phyloP scores from a whole-genome alignment of 2,113 vertebrate genomes.

The Engraulis encrasicolus region DNA sequence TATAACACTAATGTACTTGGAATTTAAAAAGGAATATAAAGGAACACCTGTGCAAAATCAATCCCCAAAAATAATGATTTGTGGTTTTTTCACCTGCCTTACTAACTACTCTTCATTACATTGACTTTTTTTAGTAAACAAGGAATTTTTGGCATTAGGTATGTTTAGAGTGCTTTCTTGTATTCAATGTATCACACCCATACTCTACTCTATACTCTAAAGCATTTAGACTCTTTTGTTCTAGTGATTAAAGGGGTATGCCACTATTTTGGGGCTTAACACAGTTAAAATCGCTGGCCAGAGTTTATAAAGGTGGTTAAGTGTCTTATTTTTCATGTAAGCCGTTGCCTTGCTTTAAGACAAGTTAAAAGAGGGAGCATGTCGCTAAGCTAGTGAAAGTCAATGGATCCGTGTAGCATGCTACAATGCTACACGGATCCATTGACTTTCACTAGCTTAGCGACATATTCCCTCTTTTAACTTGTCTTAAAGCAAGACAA shows the following conservation, averaged over 20 bases:
- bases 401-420: too few relatives aligned
- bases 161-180: constrained; percentile 6
- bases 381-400: too few relatives aligned
- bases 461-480: too few relatives aligned
- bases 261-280: too few relatives aligned
- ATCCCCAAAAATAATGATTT: neutral
- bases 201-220: constrained; percentile 2
- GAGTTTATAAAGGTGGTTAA: too few relatives aligned
- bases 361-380: too few relatives aligned
- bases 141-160: neutral
- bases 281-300: too few relatives aligned
- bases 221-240: neutral
- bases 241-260: neutral
- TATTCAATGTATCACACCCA: neutral
- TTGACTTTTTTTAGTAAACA: neutral
- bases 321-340: too few relatives aligned
- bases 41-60: neutral
- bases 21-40: neutral
- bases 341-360: too few relatives aligned
- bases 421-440: too few relatives aligned
- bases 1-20: neutral
- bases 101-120: neutral
- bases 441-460: too few relatives aligned
- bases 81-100: neutral
- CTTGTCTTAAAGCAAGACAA: too few relatives aligned